phyloP scores from a whole-genome alignment of 2,797 vertebrate species.

The Loris lydekkerianus region DNA sequence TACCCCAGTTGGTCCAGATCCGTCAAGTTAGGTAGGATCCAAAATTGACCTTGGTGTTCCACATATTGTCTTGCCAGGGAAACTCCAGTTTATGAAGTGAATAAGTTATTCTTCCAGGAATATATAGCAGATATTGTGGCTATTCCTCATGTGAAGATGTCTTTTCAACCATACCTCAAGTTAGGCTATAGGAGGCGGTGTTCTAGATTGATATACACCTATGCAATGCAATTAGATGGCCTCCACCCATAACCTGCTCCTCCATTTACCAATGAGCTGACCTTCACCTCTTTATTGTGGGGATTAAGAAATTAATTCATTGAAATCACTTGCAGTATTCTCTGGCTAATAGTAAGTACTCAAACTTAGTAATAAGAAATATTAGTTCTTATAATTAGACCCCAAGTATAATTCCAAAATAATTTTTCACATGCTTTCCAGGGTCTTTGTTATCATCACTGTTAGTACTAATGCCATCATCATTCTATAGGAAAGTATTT shows the following conservation, averaged over 20 bases:
- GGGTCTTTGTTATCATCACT: slow-evolving; percentile 85
- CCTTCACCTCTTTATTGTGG: not conserved
- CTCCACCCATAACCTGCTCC: not conserved
- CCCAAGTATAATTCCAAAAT: slow-evolving; percentile 79
- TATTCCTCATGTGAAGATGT: not conserved
- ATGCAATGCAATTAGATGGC: not conserved
- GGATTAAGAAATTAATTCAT: slow-evolving; percentile 31
- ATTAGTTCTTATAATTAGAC: slow-evolving; percentile 59
- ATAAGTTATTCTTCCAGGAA: not conserved
- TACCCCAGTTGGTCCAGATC: not conserved
- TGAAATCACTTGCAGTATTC: slow-evolving; percentile 41
- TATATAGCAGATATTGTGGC: not conserved
- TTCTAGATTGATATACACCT: not conserved
- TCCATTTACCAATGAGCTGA: not conserved
- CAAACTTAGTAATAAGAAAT: not conserved
- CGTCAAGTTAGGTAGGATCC: not conserved
- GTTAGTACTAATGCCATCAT: slow-evolving; percentile 85
- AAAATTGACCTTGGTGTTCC: not conserved
- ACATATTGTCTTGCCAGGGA: not conserved
- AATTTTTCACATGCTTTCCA: slow-evolving; percentile 84
- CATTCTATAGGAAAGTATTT: slow-evolving; percentile 86
- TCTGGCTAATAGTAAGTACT: slow-evolving; percentile 54
- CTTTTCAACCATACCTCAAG: not conserved
- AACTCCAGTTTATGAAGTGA: not conserved
- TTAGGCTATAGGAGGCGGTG: not conserved